Evolutionary conservation across 2,888 invertebrate genomes (phyloP).

Genomic region (Myopa tessellatipennis): DNA sequence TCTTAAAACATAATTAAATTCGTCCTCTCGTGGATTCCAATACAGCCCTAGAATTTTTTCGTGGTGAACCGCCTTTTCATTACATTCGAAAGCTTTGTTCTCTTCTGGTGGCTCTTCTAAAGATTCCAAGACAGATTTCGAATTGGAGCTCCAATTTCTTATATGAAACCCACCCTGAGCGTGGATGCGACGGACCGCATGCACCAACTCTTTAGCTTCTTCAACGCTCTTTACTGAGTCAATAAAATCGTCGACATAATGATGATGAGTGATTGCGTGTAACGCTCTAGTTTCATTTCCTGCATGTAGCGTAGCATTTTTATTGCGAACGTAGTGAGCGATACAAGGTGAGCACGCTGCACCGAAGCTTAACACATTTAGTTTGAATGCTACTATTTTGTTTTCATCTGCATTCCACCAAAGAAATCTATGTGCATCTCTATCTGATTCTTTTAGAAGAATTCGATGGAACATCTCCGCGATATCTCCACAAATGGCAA

Average conservation of each 20-base stretch:
- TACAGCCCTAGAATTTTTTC: background rate
- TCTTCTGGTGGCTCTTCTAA: background rate
- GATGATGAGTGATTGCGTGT: conserved; percentile 16
- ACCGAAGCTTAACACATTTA: conserved; percentile 38
- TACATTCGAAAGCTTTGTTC: background rate
- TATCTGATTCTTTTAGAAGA: background rate
- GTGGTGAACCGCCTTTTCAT: background rate
- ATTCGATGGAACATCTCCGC: conserved; percentile 4
- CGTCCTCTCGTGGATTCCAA: background rate
- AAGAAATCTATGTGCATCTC: too few relatives aligned
- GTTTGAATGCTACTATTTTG: conserved; percentile 37
- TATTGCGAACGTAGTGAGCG: background rate
- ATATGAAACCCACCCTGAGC: too few relatives aligned
- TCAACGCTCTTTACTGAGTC: background rate
- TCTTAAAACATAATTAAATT: background rate
- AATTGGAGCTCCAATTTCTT: too few relatives aligned
- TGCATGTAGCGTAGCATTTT: background rate
- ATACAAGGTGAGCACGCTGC: conserved; percentile 38
- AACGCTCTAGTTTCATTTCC: background rate
- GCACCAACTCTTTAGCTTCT: background rate
- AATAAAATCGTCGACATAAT: background rate
- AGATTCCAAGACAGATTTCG: too few relatives aligned
- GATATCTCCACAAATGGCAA: conserved; percentile 8
- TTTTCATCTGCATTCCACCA: too few relatives aligned
- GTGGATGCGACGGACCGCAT: background rate